Evolutionary conservation across 1,140 invertebrate genomes (phyloP).

Genomic region (Archivesica marissinica): DNA sequence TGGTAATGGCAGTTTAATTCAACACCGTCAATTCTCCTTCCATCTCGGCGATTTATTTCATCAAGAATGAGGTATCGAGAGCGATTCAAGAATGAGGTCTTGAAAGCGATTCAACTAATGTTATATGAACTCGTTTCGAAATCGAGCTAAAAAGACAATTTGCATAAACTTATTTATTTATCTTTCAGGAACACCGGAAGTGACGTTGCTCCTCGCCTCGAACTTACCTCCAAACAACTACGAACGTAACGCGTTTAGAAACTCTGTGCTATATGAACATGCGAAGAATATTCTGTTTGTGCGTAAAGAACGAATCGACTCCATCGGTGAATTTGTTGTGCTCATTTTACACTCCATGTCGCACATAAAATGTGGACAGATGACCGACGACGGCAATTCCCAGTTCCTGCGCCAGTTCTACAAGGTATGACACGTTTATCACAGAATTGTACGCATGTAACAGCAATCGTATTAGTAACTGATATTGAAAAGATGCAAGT

Average conservation of each 20-base stretch:
- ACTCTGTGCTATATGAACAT: constrained; percentile 80
- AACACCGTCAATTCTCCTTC: no score
- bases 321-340: constrained; percentile 81
- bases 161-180: neutral
- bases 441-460: no score
- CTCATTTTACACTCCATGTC: constrained; percentile 80
- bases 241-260: constrained; percentile 78
- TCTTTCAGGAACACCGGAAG: constrained; percentile 70
- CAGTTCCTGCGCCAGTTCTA: constrained; percentile 80
- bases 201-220: constrained; percentile 79
- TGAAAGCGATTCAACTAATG: no score
- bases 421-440: constrained; percentile 70
- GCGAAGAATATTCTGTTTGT: constrained; percentile 79
- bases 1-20: no score
- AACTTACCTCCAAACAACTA: constrained; percentile 81
- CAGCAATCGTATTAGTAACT: no score
- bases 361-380: constrained; percentile 78
- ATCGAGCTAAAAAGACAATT: neutral
- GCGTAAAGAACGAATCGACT: constrained; percentile 79
- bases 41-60: no score
- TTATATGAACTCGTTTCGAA: no score
- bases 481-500: no score
- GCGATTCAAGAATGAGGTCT: no score
- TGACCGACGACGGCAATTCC: constrained; percentile 79
- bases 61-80: no score